Conservation (phyloP, 2,888 invertebrate genomes). For the Elgonia sp. region DNA sequence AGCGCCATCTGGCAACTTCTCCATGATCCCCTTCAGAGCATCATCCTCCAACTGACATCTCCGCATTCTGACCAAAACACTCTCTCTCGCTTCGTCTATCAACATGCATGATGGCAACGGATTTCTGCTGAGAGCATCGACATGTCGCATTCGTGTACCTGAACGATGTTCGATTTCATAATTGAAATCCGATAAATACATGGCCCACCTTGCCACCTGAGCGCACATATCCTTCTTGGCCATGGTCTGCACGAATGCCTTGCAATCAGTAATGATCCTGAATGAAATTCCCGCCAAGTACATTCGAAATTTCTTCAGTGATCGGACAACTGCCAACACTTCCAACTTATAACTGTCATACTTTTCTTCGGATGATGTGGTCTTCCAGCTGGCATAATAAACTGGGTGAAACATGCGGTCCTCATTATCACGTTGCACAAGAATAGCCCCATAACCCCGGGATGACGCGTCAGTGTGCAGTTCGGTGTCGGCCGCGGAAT, state of each 20-base stretch:
- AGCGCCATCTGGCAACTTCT: background rate
- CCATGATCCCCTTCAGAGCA: background rate
- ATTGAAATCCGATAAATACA: slow-evolving; percentile 72
- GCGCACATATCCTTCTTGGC: slow-evolving; percentile 72
- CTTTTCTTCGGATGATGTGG: slow-evolving; percentile 15
- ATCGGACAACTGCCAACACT: slow-evolving; percentile 25
- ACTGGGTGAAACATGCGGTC: slow-evolving; percentile 23
- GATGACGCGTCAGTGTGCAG: background rate
- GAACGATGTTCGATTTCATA: slow-evolving; percentile 74
- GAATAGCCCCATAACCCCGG: slow-evolving; percentile 44
- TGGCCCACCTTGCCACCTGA: slow-evolving; percentile 75
- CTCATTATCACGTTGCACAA: slow-evolving; percentile 20
- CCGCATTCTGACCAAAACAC: background rate
- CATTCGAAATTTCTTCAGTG: slow-evolving; percentile 32
- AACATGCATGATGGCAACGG: slow-evolving; percentile 27
- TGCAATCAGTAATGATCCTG: background rate
- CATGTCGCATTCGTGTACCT: slow-evolving; percentile 75
- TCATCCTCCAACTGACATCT: background rate
- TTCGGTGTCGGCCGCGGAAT: slow-evolving; percentile 31
- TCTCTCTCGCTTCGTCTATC: background rate
- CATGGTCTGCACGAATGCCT: slow-evolving; percentile 16
- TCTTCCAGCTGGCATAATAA: slow-evolving; percentile 46
- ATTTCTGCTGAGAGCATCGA: slow-evolving; percentile 76
- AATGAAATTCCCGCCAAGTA: slow-evolving; percentile 9
- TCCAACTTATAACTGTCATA: slow-evolving; percentile 60